Conservation (phyloP, 2,113 vertebrate genomes). For the Platichthys stellatus region DNA sequence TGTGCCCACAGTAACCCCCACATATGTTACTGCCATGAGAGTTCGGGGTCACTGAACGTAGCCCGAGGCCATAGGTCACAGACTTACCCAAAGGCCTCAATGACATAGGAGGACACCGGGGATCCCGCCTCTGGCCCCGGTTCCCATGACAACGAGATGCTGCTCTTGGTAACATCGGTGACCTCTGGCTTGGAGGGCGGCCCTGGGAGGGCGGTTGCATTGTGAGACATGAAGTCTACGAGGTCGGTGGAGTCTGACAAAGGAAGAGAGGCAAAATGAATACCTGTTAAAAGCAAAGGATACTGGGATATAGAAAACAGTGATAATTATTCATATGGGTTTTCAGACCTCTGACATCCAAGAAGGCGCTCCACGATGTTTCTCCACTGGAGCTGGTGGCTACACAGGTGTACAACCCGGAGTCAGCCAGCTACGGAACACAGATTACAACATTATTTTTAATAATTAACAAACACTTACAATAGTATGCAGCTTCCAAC, state of each 20-base stretch:
- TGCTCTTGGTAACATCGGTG: conserved; percentile 95
- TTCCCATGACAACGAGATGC: conserved; percentile 95
- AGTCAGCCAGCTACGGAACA: conserved; percentile 84
- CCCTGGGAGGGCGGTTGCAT: conserved; percentile 89
- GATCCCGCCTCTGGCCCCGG: conserved; percentile 87
- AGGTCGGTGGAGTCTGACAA: conserved; percentile 88
- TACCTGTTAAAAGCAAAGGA: conserved; percentile 1
- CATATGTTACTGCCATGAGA: conserved; percentile 66
- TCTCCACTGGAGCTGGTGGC: conserved; percentile 96
- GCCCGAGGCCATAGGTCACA: conserved; percentile 64
- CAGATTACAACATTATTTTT: conserved; percentile 9
- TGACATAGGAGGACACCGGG: conserved; percentile 91
- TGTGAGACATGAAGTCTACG: conserved; percentile 87
- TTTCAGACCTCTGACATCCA: conserved; percentile 90
- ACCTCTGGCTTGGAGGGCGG: conserved; percentile 94
- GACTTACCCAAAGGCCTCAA: conserved; percentile 96
- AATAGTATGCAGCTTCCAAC: no score
- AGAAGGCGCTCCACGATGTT: conserved; percentile 94
- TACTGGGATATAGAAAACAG: neutral
- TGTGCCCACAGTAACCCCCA: conserved; percentile 50
- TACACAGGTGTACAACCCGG: conserved; percentile 93
- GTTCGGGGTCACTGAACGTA: conserved; percentile 69
- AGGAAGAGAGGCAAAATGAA: conserved; percentile 40
- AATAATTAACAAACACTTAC: neutral
- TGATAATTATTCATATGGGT: conserved; percentile 8